These are phyloP conservation scores for Oceanodroma tethys DNA, from an alignment of 2,113 vertebrate genomes.

Conservation along the genomic window DNA sequence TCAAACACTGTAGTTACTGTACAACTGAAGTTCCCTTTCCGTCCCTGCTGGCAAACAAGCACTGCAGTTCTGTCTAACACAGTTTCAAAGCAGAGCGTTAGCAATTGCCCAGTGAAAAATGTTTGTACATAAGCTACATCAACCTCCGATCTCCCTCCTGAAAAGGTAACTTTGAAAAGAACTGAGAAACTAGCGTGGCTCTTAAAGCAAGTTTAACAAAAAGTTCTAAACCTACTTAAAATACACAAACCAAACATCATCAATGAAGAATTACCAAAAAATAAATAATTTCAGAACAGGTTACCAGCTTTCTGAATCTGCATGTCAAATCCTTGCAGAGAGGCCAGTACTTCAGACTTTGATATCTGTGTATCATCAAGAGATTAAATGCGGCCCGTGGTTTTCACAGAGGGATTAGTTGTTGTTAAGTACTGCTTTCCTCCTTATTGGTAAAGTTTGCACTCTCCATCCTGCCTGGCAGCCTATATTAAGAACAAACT, in stretches of 20 bases:
- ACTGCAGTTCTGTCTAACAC: neutral
- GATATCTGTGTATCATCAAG: neutral
- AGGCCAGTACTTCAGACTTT: neutral
- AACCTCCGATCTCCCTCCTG: neutral
- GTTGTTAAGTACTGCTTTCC: neutral
- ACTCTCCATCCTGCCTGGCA: neutral
- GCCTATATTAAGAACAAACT: constrained; percentile 12
- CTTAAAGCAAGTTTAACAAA: neutral
- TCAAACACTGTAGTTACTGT: neutral
- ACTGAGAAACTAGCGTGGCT: neutral
- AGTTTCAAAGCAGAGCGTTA: neutral
- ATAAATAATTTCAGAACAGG: neutral
- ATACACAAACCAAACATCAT: neutral
- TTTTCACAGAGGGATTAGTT: neutral
- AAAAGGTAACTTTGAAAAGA: neutral
- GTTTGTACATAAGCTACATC: neutral
- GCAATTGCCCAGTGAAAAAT: neutral
- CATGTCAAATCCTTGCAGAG: neutral
- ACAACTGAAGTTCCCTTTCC: neutral
- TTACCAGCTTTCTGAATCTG: neutral
- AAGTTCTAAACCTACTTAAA: neutral
- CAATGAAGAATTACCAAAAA: neutral
- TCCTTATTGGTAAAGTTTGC: neutral
- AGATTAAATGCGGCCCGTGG: neutral
- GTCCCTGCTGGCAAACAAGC: neutral